Conservation (phyloP, 2,113 vertebrate genomes). For the Passer domesticus region DNA sequence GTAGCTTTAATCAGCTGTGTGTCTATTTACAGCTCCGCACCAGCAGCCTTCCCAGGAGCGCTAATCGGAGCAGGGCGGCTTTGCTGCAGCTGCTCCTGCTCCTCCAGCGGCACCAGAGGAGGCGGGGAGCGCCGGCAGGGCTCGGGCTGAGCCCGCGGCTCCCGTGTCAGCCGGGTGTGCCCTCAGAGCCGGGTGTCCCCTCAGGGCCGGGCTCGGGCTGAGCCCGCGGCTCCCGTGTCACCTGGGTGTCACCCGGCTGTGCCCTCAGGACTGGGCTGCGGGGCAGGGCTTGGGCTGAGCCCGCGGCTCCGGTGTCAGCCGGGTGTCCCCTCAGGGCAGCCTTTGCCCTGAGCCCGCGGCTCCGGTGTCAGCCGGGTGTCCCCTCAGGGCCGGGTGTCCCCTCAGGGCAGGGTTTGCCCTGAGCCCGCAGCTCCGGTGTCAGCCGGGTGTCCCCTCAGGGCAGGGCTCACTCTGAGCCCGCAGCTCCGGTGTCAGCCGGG, state of each 20-base stretch:
- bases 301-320: too few relatives aligned
- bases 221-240: too few relatives aligned
- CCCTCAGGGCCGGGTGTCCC: background rate
- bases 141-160: background rate
- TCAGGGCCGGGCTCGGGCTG: background rate
- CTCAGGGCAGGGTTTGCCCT: too few relatives aligned
- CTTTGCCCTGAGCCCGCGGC: background rate
- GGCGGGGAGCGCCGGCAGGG: background rate
- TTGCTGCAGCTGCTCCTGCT: background rate
- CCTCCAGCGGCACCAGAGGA: background rate
- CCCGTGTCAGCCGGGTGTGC: background rate
- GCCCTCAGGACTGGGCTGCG: too few relatives aligned
- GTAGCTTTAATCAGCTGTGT: background rate
- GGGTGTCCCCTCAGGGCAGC: background rate
- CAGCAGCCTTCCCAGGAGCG: background rate
- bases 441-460: background rate
- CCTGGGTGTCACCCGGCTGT: too few relatives aligned
- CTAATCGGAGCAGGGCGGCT: background rate
- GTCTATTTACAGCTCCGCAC: background rate
- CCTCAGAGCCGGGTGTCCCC: background rate
- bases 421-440: too few relatives aligned
- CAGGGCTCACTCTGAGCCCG: background rate
- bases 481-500: background rate
- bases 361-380: background rate
- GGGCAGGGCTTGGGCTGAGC: background rate